Evolutionary conservation across 2,113 vertebrate genomes (phyloP), one percentile per base, ranked within the genome.

Genomic region (Okapia johnstoni): DNA sequence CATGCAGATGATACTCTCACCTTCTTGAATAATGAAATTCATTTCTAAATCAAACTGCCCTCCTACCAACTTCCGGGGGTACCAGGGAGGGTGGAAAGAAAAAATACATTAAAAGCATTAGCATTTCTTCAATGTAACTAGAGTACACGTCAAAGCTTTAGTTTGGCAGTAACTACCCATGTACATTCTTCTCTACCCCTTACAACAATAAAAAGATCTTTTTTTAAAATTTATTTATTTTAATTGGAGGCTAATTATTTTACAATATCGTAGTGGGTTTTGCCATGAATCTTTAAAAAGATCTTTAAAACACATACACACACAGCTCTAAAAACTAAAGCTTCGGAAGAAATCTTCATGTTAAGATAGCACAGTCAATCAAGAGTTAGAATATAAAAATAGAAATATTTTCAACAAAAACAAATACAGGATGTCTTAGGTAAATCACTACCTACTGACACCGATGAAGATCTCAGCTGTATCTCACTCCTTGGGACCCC

Each of bases 21-120:
- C 98, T 98, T 99, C 99, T 98, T 99, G 99, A 98, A 99, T 99
- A 98, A 99, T 99, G 95, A 99, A 99, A 99, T 99, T 99, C 99
- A 99, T 99, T 98, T 99, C 99, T 97, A 99, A 99, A 99, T 99
- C 99, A 98, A 99, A 99, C 52, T 99, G 99, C 46, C 99, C 99
- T 0, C 99, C 99, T 0, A 99, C 99, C 84, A 99, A 98, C 99
- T 99, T 98, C 86, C 26, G 16, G 79, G 3, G 79, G 33, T 2
- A 0, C 23, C 50, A 23, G 6, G 33, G 50, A 97, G 88, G 83
- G 14, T 7, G 23, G 97, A 88, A 96, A 86, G 2, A 81, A 84
- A 63, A 52, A 17, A 61, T n/a, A 61, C 16, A 95, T 50, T 73
- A 50, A 87, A 94, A 84, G 30, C 19, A 86, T 97, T 90, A 88